Base-by-base conservation (phyloP, 2,888 invertebrate species). In the Temnothorax ravouxi region DNA sequence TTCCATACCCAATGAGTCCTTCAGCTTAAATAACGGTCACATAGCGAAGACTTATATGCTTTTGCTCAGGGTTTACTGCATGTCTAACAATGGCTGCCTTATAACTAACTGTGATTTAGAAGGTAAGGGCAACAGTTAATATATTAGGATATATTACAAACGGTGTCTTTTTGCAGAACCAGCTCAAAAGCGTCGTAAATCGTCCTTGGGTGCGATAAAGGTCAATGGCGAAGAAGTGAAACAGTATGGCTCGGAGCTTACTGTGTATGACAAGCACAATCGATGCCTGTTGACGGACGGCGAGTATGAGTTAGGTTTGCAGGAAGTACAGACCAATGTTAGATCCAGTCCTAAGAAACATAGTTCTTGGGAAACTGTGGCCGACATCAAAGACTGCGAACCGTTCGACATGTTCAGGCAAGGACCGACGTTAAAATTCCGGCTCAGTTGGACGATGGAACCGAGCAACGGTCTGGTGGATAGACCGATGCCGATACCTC, bases 241-340 rank as follows among this genome's bases (percentile, higher is more conserved):
- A 89, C 94, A 97, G 41, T 97, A 97, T 87, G 97, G 97, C 56
- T 97, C 97, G 82, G 99, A 99, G 95, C 95, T 99, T 83, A 97
- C 98, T 84, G 97, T 99, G 47, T 99, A 98, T 93, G 99, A 99
- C 94, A 98, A 98, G 94, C 97, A 98, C 92, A 98, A 97, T 93
- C 96, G 98, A 21, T 98, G 98, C 93, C 96, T 98, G 80, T 95
- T 98, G 72, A 97, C 97, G 0, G 98, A 98, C 90, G 99, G 99
- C 4, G 98, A 98, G 94, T 99, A 99, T 95, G 98, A 99, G 94
- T 95, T 99, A 83, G 97, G 97, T 74, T 95, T 99, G 86, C 97
- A 98, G 92, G 98, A 98, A 91, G 96, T 97, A 56, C 95, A 95
- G 84, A 92, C 94, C 21, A 95, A 94, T 85, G 93, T 95, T 56